Evolutionary conservation across 2,797 vertebrate genomes (phyloP), one percentile per base, ranked within the genome.

Genomic region (Mionectes olivaceus): DNA sequence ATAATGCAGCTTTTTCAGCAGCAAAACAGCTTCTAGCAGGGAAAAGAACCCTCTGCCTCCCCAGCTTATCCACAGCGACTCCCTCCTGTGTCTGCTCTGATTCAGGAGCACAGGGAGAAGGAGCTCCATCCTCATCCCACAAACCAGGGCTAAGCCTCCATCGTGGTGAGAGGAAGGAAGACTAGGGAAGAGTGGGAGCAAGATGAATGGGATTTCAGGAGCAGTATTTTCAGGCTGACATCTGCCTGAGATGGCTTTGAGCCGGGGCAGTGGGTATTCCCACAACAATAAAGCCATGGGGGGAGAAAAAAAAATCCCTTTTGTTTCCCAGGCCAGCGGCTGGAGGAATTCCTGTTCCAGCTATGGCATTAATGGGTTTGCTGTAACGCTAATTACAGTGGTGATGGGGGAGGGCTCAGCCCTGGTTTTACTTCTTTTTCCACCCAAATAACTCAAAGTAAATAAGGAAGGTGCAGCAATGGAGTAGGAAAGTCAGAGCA

Each of bases 331-430:
- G 84, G 56, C 41, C 73, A 94, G 78, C 0, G 1, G 76, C 93
- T 94, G 94, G 73, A 91, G 68, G 83, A 65, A 85, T 83, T 93
- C 91, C 87, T 82, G 87, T 75, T 78, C 65, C 88, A 87, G 88
- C 5, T 2, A 57, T 28, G 73, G 33, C 75, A 83, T 73, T 44
- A 78, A 70, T 0, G 2, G 70, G 25, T 68, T 84, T 70, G 74
- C 67, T 79, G 78, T 19, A 52, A 74, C 74, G 37, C 78, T 85
- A 73, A 92, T 93, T 83, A 79, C 4, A n/a, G 71, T 11, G 33
- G 35, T 0, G 2, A 83, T 8, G 47, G 57, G 60, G 87, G 71
- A 89, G 68, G 64, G 84, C 78, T 80, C 30, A 1, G 63, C 33
- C 69, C 52, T 37, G 32, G 21, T 15, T 93, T 87, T 65, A 9